These are phyloP conservation scores for Monopis laevigella DNA, from an alignment of 2,888 invertebrate genomes.

Conservation along the genomic window DNA sequence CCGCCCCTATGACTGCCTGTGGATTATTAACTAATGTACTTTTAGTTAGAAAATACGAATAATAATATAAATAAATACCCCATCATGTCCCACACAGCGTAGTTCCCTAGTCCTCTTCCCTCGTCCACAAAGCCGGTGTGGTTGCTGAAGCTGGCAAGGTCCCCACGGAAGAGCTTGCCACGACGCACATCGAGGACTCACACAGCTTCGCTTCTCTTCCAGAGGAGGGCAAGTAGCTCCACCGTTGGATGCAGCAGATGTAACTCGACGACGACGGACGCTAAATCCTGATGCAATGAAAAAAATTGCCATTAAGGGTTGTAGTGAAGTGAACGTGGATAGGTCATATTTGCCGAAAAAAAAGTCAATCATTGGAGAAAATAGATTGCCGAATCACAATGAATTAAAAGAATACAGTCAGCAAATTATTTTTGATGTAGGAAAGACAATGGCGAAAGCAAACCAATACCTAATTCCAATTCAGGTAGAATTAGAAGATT, in stretches of 20 bases:
- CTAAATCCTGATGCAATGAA: slow-evolving; percentile 29
- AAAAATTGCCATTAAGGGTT: too few species aligned
- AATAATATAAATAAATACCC: slow-evolving; percentile 32
- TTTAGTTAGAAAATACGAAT: background rate
- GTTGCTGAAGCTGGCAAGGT: slow-evolving; percentile 50
- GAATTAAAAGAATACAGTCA: too few species aligned
- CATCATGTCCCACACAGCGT: slow-evolving; percentile 64
- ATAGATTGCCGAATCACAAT: too few species aligned
- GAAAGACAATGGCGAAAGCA: too few species aligned
- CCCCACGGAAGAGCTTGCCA: slow-evolving; percentile 66
- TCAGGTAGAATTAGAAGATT: too few species aligned
- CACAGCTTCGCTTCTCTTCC: slow-evolving; percentile 64
- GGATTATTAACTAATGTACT: background rate
- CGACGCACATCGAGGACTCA: slow-evolving; percentile 58
- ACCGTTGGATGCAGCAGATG: slow-evolving; percentile 58
- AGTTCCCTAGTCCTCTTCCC: slow-evolving; percentile 66
- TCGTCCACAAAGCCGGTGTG: slow-evolving; percentile 63
- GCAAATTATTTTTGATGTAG: too few species aligned
- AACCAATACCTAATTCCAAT: too few species aligned
- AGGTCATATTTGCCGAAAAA: too few species aligned
- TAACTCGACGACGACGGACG: slow-evolving; percentile 51
- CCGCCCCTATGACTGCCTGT: too few species aligned
- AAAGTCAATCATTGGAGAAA: too few species aligned
- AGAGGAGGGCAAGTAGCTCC: slow-evolving; percentile 60
- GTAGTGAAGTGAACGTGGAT: too few species aligned